Evolutionary conservation across 2,888 invertebrate species (phyloP).

Genomic region (Zaprionus bogoriensis): DNA sequence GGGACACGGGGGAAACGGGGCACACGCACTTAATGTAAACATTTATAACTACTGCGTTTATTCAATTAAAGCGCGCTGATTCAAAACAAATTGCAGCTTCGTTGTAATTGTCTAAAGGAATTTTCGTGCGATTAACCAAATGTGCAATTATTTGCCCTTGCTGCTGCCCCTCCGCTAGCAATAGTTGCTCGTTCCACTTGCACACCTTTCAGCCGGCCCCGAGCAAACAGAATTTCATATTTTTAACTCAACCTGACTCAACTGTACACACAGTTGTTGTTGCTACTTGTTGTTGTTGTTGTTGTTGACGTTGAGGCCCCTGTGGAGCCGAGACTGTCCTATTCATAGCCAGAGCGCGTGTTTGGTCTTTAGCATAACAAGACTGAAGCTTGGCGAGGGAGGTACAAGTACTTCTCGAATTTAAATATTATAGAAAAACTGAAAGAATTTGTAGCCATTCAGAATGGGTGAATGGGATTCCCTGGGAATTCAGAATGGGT

Average conservation of each 20-base stretch:
- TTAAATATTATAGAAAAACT: no score
- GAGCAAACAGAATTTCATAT: background rate
- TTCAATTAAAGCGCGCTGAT: constrained; percentile 62
- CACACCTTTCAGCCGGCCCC: background rate
- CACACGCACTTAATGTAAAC: constrained; percentile 43
- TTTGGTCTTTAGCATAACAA: constrained; percentile 21
- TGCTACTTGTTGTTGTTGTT: background rate
- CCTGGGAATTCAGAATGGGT: no score
- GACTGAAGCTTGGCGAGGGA: constrained; percentile 7
- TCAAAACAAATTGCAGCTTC: constrained; percentile 53
- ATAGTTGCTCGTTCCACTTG: background rate
- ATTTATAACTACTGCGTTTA: constrained; percentile 65
- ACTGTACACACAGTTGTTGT: background rate
- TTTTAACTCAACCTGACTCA: background rate
- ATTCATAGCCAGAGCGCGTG: constrained; percentile 13
- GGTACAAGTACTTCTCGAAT: no score
- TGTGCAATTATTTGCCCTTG: constrained; percentile 8
- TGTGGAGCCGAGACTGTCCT: background rate
- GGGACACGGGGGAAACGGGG: background rate
- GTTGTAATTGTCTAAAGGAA: constrained; percentile 34
- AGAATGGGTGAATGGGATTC: no score
- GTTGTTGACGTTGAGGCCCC: no score
- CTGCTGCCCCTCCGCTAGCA: background rate
- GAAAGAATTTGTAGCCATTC: no score
- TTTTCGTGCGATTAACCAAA: constrained; percentile 30